Percentiles rank a stretch among this genome's conserved stretches.
Evolutionary conservation across 2,888 invertebrate species (phyloP).

Genomic region (Diloba caeruleocephala): DNA sequence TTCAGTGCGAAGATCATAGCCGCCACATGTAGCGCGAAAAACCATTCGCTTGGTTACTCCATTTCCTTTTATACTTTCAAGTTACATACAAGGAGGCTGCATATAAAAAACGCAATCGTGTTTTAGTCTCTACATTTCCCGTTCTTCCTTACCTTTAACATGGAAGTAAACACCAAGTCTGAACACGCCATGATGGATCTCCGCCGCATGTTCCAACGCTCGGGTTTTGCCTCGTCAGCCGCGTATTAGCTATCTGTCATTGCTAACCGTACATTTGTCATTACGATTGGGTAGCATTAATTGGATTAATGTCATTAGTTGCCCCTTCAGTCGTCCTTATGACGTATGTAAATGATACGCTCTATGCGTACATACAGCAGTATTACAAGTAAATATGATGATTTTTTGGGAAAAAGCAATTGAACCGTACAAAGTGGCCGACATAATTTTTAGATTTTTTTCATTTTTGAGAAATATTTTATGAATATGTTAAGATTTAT

Average conservation of each 20-base stretch:
- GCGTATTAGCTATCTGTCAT: constrained; percentile 72
- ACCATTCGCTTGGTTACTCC: too few relatives aligned
- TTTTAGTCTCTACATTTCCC: neutral
- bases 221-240: constrained; percentile 66
- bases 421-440: too few relatives aligned
- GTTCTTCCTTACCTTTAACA: neutral
- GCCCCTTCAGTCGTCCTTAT: constrained; percentile 35
- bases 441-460: too few relatives aligned
- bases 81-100: too few relatives aligned
- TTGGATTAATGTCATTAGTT: constrained; percentile 54
- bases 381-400: neutral
- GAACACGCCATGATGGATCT: constrained; percentile 53
- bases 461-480: too few relatives aligned
- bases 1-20: too few relatives aligned
- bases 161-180: constrained; percentile 32
- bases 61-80: too few relatives aligned
- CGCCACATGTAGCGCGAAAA: too few relatives aligned
- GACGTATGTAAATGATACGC: constrained; percentile 37
- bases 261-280: constrained; percentile 78
- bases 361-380: neutral
- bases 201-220: constrained; percentile 47
- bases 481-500: too few relatives aligned
- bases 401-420: neutral
- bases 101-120: too few relatives aligned
- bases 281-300: constrained; percentile 64